Evolutionary conservation across 2,797 vertebrate genomes (phyloP).

Genomic region (Clarias pachynema): DNA sequence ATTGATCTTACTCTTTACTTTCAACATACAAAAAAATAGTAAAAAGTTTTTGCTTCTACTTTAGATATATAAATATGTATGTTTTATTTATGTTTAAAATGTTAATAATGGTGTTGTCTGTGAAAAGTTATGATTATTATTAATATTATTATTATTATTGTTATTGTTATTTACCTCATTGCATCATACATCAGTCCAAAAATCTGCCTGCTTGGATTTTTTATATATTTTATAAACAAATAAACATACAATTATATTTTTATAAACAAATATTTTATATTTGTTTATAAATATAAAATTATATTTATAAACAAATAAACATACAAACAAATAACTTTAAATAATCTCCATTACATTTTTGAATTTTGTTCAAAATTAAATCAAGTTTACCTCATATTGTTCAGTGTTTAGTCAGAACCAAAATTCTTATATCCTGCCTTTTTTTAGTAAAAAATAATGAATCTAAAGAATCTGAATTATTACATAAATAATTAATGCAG

Average conservation of each 20-base stretch:
- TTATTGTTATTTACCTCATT: background rate
- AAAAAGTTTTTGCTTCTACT: background rate
- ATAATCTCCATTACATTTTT: too few relatives aligned
- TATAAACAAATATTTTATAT: too few relatives aligned
- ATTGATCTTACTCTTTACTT: background rate
- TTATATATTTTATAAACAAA: too few relatives aligned
- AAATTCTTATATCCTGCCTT: background rate
- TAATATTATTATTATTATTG: background rate
- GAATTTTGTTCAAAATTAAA: too few relatives aligned
- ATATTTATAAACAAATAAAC: too few relatives aligned
- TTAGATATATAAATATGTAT: background rate
- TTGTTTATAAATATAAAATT: too few relatives aligned
- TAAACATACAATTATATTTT: too few relatives aligned
- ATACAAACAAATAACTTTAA: too few relatives aligned
- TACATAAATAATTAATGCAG: background rate
- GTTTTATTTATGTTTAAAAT: background rate
- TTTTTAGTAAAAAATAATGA: background rate
- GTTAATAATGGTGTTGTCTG: background rate
- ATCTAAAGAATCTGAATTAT: background rate
- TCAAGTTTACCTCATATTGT: background rate
- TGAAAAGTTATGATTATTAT: background rate
- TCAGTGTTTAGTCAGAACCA: background rate
- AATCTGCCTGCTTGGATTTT: background rate
- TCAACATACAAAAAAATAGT: background rate
- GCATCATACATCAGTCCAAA: background rate